Base-by-base conservation (phyloP, 2,797 vertebrate species). In the Labroides dimidiatus region DNA sequence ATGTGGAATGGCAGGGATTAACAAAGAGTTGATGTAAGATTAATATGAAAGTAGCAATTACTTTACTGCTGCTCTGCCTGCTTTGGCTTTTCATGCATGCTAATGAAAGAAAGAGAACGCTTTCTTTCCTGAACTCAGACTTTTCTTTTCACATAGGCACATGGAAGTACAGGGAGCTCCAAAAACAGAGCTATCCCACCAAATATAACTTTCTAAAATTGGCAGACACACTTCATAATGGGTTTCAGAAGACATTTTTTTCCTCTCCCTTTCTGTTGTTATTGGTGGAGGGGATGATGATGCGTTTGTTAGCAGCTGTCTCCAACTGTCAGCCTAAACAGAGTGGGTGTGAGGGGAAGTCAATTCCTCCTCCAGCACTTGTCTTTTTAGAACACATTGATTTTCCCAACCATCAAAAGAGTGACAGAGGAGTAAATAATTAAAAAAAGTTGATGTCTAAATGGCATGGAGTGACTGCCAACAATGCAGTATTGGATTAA, bases 381-480 rank as follows among this genome's bases (percentile, higher is more conserved):
- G 43, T 78, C 75, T 72, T 80, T 53, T 60, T 33, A 69, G 73
- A 69, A 66, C 42, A 66, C 47, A 87, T 88, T 16, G 80, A 92
- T 88, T 82, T 66, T 72, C 60, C 76, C 30, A 62, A 63, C 78
- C 84, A 75, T 78, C 79, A 83, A 75, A 49, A 80, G 65, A 80
- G 60, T 72, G 84, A 81, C 77, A 74, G 68, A 74, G 23, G 66
- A 61, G 48, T n/a, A 45, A 54, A 59, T 62, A 74, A 68, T 75
- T 59, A 57, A 87, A 87, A 87, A 87, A 80, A 45, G 33, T 27
- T 48, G 53, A 51, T 37, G 33, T 78, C 54, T 21, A 30, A 79
- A 58, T 36, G 50, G 20, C 0, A 5, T 2, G 0, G 10, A 36
- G 33, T 20, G 56, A 55, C 15, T 47, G 27, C 37, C 54, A 68